A percentile compares a stretch with the other conserved stretches of the same genome.
Evolutionary conservation across 2,797 vertebrate species (phyloP).

Genomic region (Hyperoplus lanceolatus): DNA sequence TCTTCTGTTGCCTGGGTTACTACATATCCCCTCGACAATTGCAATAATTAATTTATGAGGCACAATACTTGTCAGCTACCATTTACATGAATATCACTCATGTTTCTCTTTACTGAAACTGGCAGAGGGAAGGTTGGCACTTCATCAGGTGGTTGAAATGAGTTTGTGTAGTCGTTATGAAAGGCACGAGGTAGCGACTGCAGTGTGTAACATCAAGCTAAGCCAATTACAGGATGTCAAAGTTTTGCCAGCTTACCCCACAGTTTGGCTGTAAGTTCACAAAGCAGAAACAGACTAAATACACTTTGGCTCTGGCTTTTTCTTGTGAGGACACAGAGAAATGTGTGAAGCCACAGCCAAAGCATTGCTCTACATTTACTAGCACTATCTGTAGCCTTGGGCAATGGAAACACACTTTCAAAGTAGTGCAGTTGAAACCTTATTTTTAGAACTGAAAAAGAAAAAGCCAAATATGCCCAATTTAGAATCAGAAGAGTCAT

Average conservation of each 20-base stretch:
- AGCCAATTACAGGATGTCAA: conserved; percentile 56
- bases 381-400: conserved; percentile 17
- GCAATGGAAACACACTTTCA: conserved; percentile 45
- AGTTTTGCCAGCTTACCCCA: conserved; percentile 55
- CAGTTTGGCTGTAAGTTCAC: conserved; percentile 17
- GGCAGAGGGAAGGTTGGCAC: conserved; percentile 5
- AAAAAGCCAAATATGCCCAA: conserved; percentile 23
- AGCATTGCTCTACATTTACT: conserved; percentile 30
- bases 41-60: conserved; percentile 27
- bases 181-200: conserved; percentile 16
- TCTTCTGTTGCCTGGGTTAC: background rate
- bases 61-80: conserved; percentile 14
- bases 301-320: conserved; percentile 3
- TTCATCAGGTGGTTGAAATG: conserved; percentile 24
- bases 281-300: conserved; percentile 20
- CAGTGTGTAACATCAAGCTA: conserved; percentile 41
- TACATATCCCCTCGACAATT: conserved; percentile 3
- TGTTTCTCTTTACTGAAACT: conserved; percentile 5
- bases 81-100: conserved; percentile 15
- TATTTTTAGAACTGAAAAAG: conserved; percentile 50
- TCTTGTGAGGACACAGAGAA: conserved; percentile 2
- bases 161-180: conserved; percentile 5
- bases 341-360: conserved; percentile 4
- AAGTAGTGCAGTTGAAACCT: conserved; percentile 44
- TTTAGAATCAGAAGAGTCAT: conserved; percentile 23